Percentiles rank a stretch among this genome's conserved stretches.
phyloP scores from a whole-genome alignment of 1,140 invertebrate species.

The Saccostrea glomerata region DNA sequence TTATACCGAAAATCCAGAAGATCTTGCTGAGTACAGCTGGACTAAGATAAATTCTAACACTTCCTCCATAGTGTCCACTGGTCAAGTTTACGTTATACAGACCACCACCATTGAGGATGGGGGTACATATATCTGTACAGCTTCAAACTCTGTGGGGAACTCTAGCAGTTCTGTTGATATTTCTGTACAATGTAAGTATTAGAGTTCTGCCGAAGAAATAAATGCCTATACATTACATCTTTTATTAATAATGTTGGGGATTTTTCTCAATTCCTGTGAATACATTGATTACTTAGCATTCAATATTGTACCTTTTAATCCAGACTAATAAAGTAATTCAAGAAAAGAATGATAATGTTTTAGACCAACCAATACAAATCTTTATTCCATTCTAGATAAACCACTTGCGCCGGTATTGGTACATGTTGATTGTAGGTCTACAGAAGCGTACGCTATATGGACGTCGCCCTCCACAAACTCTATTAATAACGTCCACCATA shows the following conservation, averaged over 20 bases:
- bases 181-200: not conserved
- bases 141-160: not conserved
- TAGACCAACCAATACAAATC: not conserved
- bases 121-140: not conserved
- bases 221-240: not conserved
- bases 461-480: not conserved
- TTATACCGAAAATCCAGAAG: not conserved
- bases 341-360: not conserved
- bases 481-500: not conserved
- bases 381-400: not conserved
- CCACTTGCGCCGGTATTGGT: not conserved
- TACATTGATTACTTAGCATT: not conserved
- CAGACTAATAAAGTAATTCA: not conserved
- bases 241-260: not conserved
- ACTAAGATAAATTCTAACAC: not conserved
- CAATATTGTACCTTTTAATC: not conserved
- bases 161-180: not conserved
- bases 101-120: not conserved
- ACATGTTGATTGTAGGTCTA: not conserved
- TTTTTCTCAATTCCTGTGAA: not conserved
- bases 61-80: not conserved
- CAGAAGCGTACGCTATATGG: not conserved
- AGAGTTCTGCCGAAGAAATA: no score
- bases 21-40: not conserved
- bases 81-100: not conserved